These are phyloP conservation scores for Nebria salina DNA, from an alignment of 2,888 invertebrate species.

Conservation along the genomic window DNA sequence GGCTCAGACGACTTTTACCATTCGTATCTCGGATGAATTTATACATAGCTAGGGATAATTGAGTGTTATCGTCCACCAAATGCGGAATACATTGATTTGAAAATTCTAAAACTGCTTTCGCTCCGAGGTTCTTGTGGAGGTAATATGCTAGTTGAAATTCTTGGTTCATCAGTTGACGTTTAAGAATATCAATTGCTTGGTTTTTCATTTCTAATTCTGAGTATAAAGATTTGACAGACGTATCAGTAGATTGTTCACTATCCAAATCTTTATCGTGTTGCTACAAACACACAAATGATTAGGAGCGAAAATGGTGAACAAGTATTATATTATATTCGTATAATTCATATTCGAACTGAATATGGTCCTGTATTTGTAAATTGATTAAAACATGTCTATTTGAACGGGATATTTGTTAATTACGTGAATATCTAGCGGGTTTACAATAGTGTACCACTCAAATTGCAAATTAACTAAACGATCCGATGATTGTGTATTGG, in stretches of 20 bases:
- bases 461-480: conserved; percentile 1
- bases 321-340: no score
- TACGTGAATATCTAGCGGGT: background rate
- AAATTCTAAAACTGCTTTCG: conserved; percentile 34
- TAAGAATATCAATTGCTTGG: conserved; percentile 30
- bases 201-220: conserved; percentile 22
- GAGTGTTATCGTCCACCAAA: conserved; percentile 30
- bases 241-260: background rate
- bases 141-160: conserved; percentile 39
- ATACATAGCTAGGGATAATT: conserved; percentile 32
- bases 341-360: background rate
- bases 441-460: background rate
- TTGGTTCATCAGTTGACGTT: conserved; percentile 36
- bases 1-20: conserved; percentile 29
- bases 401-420: background rate
- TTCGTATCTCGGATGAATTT: conserved; percentile 40
- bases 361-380: background rate
- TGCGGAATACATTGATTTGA: conserved; percentile 30
- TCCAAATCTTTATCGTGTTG: background rate
- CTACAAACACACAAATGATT: background rate
- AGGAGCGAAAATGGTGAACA: no score
- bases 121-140: conserved; percentile 33
- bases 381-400: background rate
- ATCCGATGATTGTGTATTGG: background rate
- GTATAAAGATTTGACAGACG: conserved; percentile 3